These are phyloP conservation scores for Chionodraco myersi DNA, from an alignment of 2,113 vertebrate genomes.

Conservation along the genomic window DNA sequence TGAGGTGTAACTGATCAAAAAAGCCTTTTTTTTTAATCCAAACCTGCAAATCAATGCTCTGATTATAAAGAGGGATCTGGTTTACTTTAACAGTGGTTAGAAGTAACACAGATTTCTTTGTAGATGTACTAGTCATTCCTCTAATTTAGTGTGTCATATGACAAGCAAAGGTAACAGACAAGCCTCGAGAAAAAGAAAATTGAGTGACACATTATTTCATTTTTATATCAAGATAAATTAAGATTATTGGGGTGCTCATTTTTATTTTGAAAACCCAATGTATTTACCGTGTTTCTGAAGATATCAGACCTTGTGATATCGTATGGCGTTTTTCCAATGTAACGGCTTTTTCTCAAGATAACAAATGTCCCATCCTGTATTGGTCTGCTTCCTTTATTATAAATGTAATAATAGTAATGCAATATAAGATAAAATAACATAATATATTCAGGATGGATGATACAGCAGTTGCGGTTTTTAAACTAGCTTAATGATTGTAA, in stretches of 20 bases:
- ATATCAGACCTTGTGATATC: not conserved
- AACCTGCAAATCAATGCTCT: not conserved
- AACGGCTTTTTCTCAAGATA: not conserved
- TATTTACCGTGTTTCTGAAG: not conserved
- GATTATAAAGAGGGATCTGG: not conserved
- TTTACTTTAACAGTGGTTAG: not conserved
- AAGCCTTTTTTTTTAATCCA: not conserved
- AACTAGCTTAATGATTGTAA: not conserved
- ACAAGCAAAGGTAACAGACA: not conserved
- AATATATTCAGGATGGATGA: not conserved
- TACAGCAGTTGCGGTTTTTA: not conserved
- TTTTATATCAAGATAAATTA: not conserved
- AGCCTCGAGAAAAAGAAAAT: too few species aligned
- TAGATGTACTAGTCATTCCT: not conserved
- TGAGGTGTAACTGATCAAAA: not conserved
- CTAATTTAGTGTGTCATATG: not conserved
- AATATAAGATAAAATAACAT: not conserved
- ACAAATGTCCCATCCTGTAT: not conserved
- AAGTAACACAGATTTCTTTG: not conserved
- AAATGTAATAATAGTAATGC: not conserved
- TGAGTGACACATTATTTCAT: not conserved
- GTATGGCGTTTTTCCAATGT: not conserved
- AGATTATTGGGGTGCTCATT: not conserved
- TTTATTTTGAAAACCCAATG: not conserved
- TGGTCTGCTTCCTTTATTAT: not conserved